Base-by-base conservation (phyloP, 2,888 invertebrate species). In the Melanophora roralis region DNA sequence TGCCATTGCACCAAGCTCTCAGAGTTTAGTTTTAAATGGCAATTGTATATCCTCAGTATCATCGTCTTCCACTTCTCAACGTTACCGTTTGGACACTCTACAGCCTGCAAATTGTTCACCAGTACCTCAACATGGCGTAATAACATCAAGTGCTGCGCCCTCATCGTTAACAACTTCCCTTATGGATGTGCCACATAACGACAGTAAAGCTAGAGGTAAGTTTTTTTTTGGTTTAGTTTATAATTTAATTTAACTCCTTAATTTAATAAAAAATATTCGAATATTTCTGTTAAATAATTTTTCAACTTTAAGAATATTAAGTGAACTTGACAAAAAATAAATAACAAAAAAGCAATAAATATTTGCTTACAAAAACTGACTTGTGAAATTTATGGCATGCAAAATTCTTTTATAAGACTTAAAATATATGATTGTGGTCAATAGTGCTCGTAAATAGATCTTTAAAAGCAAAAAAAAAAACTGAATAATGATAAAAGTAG, bases 51-150 rank as follows among this genome's bases (percentile, higher is more conserved):
- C 87, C 45, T 88, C 89, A 21, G 81, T 86, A 11, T 81, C 85
- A 6, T 83, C 85, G 19, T 86, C 88, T 38, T 84, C 86, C 71
- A 87, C 85, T 59, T 86, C 86, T 53, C 90, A 89, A 81, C 86
- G 89, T 21, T 89, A 90, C 84, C 87, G 90, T 40, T 83, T 90
- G 83, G 90, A 90, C 77, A 86, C 87, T 12, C 75, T 89, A 77
- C 89, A 89, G 74, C 89, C 87, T 36, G 85, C 85, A 21, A 87
- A 87, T 64, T 89, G 88, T 81, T 88, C 89, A 34, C 86, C 89
- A 36, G 86, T 82, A 53, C 85, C 89, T 53, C 88, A 88, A 78
- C 88, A 88, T 71, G 87, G 88, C 27, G 87, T 86, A 57, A 88
- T 89, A 82, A 86, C 88, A 67, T 87, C 88, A 71, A 88, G 86